Percentiles rank a stretch among this genome's conserved stretches.
Evolutionary conservation across 2,888 invertebrate genomes (phyloP).

Genomic region (Pachycephus smyrnensis): DNA sequence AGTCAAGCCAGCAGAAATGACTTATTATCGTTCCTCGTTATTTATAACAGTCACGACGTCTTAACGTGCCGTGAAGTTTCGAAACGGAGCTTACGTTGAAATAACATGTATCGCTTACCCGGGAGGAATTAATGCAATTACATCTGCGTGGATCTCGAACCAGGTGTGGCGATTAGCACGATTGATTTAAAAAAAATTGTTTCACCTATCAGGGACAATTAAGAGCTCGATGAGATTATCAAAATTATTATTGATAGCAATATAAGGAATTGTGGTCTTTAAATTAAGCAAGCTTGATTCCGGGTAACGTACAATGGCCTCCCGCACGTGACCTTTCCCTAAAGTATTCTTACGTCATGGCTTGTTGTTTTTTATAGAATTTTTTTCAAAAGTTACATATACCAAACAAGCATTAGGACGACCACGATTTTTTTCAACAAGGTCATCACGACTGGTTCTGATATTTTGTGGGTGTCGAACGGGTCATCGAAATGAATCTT

Average conservation of each 20-base stretch:
- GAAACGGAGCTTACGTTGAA: neutral
- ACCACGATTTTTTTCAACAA: neutral
- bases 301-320: neutral
- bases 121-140: neutral
- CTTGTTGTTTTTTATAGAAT: neutral
- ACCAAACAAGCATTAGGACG: neutral
- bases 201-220: neutral
- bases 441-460: neutral
- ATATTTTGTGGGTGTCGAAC: neutral
- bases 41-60: neutral
- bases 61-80: neutral
- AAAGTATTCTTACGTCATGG: neutral
- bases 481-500: neutral
- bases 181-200: neutral
- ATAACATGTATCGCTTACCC: neutral
- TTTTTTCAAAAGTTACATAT: neutral
- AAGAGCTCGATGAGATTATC: neutral
- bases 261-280: neutral
- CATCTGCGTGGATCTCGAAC: neutral
- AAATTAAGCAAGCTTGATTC: neutral
- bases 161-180: neutral
- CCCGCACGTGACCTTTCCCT: neutral
- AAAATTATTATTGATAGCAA: neutral
- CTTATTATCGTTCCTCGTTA: slow-evolving; percentile 34
- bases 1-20: slow-evolving; percentile 30